phyloP scores from a whole-genome alignment of 2,888 invertebrate genomes.

The Gisinianus flammeolus region DNA sequence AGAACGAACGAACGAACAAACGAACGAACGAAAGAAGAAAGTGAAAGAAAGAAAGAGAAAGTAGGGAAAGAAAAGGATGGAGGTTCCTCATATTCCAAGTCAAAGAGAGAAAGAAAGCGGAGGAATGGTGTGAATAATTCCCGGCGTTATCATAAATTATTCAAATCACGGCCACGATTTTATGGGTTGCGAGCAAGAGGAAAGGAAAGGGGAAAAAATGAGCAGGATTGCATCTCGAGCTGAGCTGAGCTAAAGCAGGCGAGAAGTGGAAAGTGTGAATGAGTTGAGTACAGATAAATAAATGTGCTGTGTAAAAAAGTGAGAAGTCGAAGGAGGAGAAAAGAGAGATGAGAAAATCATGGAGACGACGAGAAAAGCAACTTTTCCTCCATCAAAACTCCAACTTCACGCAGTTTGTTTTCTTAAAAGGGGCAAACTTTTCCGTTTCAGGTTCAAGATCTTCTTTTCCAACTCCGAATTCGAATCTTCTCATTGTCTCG shows the following conservation, averaged over 20 bases:
- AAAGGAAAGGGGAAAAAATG: conserved; percentile 18
- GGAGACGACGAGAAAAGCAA: neutral
- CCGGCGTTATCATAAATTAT: conserved; percentile 53
- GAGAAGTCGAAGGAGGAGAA: neutral
- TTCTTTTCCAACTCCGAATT: neutral
- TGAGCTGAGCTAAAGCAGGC: neutral
- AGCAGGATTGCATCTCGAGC: neutral
- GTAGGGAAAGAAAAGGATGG: neutral
- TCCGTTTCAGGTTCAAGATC: conserved; percentile 7
- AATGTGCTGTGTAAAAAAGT: neutral
- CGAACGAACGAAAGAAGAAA: neutral
- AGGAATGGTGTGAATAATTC: conserved; percentile 50
- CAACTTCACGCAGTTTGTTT: conserved; percentile 4
- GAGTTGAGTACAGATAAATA: too few relatives aligned
- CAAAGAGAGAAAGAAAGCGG: conserved; percentile 20
- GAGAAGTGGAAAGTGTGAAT: neutral
- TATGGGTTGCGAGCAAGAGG: conserved; percentile 42
- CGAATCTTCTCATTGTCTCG: too few relatives aligned
- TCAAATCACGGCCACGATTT: conserved; percentile 55
- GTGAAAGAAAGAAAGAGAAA: neutral
- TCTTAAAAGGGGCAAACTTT: conserved; percentile 5
- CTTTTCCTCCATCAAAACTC: too few relatives aligned
- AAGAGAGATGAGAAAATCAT: neutral
- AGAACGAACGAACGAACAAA: neutral
- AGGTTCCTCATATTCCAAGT: neutral